Base-by-base conservation (phyloP, 2,797 vertebrate species). In the Syngnathus acus region DNA sequence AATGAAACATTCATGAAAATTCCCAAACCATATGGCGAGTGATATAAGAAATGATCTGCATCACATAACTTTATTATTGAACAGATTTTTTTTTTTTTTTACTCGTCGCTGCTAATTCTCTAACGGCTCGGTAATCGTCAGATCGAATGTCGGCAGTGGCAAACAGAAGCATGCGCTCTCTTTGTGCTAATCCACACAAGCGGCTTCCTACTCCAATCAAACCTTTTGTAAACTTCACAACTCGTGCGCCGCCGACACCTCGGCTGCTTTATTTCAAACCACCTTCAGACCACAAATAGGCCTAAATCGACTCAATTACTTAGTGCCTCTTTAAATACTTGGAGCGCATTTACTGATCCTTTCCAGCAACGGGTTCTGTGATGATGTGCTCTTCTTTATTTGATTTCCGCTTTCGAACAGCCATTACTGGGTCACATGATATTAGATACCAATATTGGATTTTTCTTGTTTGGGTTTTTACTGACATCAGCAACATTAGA, bases 231-330 rank as follows among this genome's bases (percentile, higher is more conserved):
- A 87, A 88, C 78, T 82, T 82, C 66, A 78, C 84, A 77, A 75
- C 74, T 76, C 64, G 21, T 59, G 67, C 72, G 82, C 75, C 64
- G 84, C 72, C 82, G 75, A 71, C n/a, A 61, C 70, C 72, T 82
- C 66, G 66, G 75, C 88, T 89, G 89, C 80, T 89, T 89, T 84
- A 85, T 85, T 88, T 90, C 87, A 89, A 67, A 82, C 73, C 70
- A 77, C 72, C 23, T 63, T 77, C 61, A 78, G 72, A 86, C 84
- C 84, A 88, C 87, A 90, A 91, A 87, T 82, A 82, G 84, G 74
- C 69, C 81, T 83, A 87, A 89, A 90, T 82, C 83, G 77, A 86
- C 77, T 73, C 86, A 91, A 89, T 91, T 92, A 91, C 88, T 90
- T 88, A 89, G 68, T 83, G 82, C 77, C 83, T 89, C 88, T 83